Evolutionary conservation across 2,113 vertebrate species (phyloP), one percentile per base, ranked within the genome.

Genomic region (Mixornis gularis): DNA sequence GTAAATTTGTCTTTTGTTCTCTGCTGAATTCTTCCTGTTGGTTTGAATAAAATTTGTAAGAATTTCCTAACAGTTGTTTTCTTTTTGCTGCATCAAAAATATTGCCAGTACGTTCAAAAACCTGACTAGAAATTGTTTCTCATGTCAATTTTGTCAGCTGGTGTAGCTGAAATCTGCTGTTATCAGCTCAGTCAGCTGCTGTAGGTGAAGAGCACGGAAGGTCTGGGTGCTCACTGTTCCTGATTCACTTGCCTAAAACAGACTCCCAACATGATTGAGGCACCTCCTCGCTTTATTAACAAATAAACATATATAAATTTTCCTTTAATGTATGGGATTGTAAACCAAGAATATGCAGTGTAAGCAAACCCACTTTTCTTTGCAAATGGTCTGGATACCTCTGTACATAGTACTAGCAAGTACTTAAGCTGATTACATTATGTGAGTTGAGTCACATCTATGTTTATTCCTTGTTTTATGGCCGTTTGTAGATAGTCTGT

Each of bases 151-250:
- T 81, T 46, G 19, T 15, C 6, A 65, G 14, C 15, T 53, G 29
- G 13, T 51, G 32, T 65, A 58, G 51, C 34, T 74, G 52, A 73
- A 78, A 49, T n/a, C 13, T 24, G 8, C 55, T 65, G n/a, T 58
- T 64, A 32, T 2, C 27, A 30, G 17, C 22, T 41, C 5, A 17
- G 19, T 40, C 0, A 4, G 2, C 56, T 87, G 51, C 26, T 17
- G 24, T 27, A 32, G 48, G 6, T 63, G 7, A 29, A 66, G 12
- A 38, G 40, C 29, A 8, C 0, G 0, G 56, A 65, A 53, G 22
- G 22, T 10, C 51, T 53, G 8, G 52, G n/a, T 60, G 30, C 46
- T 73, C 38, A 15, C n/a, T 49, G 13, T 65, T 69, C 41, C 26
- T 30, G 9, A 17, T 65, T 70, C 41, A 17, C 6, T 63, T 71